Percentiles rank a stretch among this genome's conserved stretches.
Conservation (phyloP, 2,113 vertebrate species). For the Oncorhynchus kisutch region DNA sequence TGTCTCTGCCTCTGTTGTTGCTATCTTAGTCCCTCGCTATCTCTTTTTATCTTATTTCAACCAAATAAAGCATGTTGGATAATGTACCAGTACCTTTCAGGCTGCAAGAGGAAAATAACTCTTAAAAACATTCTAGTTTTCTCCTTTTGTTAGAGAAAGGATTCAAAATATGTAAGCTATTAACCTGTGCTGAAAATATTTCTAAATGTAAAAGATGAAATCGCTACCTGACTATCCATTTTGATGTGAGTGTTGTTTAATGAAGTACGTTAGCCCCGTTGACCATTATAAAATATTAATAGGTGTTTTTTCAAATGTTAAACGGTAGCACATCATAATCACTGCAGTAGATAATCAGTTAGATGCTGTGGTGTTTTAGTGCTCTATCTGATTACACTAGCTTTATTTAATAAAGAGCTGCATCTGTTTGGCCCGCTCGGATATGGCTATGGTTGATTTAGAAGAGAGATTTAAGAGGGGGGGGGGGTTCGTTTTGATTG, state of each 20-base stretch:
- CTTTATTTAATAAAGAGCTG: constrained; percentile 66
- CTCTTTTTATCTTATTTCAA: background rate
- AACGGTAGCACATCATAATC: constrained; percentile 54
- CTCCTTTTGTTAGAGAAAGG: background rate
- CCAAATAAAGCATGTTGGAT: background rate
- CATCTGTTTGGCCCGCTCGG: background rate
- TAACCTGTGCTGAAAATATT: background rate
- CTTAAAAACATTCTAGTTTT: too few species aligned
- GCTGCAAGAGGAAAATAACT: background rate
- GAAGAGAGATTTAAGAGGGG: background rate
- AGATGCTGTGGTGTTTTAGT: constrained; percentile 42
- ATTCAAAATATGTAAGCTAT: background rate
- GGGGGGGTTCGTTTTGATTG: constrained; percentile 26
- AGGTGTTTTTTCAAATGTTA: constrained; percentile 62
- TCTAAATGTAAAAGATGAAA: background rate
- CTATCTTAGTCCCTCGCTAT: background rate
- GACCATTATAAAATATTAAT: constrained; percentile 66
- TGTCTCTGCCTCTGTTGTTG: background rate
- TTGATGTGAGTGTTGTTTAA: constrained; percentile 6
- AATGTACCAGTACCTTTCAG: background rate
- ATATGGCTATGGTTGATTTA: constrained; percentile 48
- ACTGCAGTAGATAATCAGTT: constrained; percentile 67
- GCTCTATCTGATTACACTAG: constrained; percentile 18
- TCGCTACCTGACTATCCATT: background rate
- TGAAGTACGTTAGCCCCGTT: constrained; percentile 28